Conservation (phyloP, 1,140 invertebrate genomes). For the Ganaspis sp. region DNA sequence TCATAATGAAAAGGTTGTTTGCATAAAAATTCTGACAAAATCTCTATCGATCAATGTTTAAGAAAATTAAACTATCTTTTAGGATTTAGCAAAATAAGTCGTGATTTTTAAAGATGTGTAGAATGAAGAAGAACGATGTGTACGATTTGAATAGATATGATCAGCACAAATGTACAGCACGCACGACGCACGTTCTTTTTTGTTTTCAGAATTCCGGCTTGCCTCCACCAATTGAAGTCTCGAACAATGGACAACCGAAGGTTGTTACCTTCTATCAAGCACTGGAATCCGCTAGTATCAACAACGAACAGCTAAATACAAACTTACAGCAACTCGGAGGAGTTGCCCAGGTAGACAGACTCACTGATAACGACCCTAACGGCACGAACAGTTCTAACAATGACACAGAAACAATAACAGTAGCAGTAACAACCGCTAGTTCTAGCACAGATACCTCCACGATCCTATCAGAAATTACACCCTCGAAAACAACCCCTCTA, state of each 20-base stretch:
- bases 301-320: slow-evolving; percentile 63
- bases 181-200: slow-evolving; percentile 66
- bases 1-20: too few relatives aligned
- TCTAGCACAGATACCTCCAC: slow-evolving; percentile 50
- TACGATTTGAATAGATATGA: neutral
- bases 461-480: slow-evolving; percentile 49
- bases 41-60: too few relatives aligned
- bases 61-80: too few relatives aligned
- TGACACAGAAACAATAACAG: slow-evolving; percentile 60
- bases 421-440: slow-evolving; percentile 51
- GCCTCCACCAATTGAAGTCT: slow-evolving; percentile 61
- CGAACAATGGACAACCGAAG: slow-evolving; percentile 69
- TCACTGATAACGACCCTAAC: slow-evolving; percentile 60
- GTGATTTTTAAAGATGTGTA: neutral
- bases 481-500: slow-evolving; percentile 39
- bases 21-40: too few relatives aligned
- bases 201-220: slow-evolving; percentile 69
- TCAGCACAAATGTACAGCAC: slow-evolving; percentile 68
- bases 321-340: slow-evolving; percentile 50
- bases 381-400: slow-evolving; percentile 62
- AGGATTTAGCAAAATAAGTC: too few relatives aligned
- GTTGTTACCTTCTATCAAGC: slow-evolving; percentile 72
- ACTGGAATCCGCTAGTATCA: slow-evolving; percentile 69
- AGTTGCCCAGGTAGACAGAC: slow-evolving; percentile 66
- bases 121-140: neutral